Evolutionary conservation across 2,113 vertebrate genomes (phyloP).

Genomic region (Haliaeetus leucogaster): DNA sequence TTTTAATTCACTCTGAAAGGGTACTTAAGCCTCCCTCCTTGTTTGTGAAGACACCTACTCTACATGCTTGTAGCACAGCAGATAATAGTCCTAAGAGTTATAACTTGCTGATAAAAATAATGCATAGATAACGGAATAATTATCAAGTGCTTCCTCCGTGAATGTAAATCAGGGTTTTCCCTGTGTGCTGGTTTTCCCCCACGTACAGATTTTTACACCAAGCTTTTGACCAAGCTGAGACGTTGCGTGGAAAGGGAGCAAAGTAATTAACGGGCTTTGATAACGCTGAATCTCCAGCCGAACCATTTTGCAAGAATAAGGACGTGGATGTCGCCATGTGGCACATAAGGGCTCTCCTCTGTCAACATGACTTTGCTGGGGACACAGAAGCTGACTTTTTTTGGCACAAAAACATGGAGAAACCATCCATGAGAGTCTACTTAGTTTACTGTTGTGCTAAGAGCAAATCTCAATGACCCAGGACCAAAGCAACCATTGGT

Average conservation of each 20-base stretch:
- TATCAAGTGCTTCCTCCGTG: neutral
- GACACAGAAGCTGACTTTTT: neutral
- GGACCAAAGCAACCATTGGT: fast-evolving
- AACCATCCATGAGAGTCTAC: neutral
- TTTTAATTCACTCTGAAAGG: slow-evolving; percentile 38
- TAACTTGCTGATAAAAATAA: neutral
- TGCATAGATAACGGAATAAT: slow-evolving; percentile 25
- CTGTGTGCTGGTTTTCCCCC: neutral
- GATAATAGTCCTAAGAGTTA: neutral
- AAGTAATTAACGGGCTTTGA: neutral
- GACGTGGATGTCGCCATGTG: neutral
- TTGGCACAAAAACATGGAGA: neutral
- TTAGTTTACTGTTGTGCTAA: fast-evolving
- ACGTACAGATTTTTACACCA: neutral
- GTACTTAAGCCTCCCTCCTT: neutral
- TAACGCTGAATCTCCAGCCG: neutral
- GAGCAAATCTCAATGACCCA: fast-evolving
- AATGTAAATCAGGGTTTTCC: neutral
- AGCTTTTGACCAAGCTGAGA: neutral
- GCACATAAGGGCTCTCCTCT: neutral
- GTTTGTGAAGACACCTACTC: neutral
- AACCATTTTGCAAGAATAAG: neutral
- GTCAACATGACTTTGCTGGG: neutral
- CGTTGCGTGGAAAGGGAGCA: neutral
- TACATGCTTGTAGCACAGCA: neutral